Evolutionary conservation across 2,113 vertebrate genomes (phyloP).

Genomic region (Vulpes vulpes): DNA sequence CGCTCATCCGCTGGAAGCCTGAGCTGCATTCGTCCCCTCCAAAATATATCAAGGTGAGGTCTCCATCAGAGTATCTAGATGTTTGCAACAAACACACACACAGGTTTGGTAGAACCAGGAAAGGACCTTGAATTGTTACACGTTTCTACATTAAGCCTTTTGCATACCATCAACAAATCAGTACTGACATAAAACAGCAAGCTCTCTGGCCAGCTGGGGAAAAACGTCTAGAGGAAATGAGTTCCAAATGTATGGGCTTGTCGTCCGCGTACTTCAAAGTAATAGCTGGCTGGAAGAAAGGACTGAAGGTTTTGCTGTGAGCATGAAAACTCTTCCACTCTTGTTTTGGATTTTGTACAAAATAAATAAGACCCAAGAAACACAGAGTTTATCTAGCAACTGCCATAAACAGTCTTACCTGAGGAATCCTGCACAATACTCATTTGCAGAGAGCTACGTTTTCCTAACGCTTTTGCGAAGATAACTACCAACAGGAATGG

Average conservation of each 20-base stretch:
- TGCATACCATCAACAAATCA: not conserved
- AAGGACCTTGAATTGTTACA: not conserved
- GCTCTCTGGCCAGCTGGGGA: not conserved
- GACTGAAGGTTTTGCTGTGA: fast-evolving
- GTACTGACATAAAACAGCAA: not conserved
- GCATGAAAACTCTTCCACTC: not conserved
- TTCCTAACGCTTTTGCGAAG: not conserved
- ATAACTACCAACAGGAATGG: not conserved
- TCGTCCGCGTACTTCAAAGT: not conserved
- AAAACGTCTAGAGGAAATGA: not conserved
- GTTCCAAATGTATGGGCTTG: not conserved
- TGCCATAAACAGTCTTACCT: not conserved
- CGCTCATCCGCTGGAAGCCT: conserved; percentile 96
- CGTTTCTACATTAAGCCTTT: not conserved
- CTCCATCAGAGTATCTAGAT: conserved; percentile 96
- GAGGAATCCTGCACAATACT: fast-evolving
- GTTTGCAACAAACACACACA: not conserved
- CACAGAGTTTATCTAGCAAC: not conserved
- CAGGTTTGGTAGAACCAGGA: not conserved
- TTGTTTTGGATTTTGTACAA: not conserved
- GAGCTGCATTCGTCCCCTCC: conserved; percentile 92
- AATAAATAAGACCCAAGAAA: not conserved
- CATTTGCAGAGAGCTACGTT: not conserved
- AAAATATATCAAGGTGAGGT: conserved; percentile 94
- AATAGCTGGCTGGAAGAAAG: not conserved